Base-by-base conservation (phyloP, 2,797 vertebrate genomes). In the Etheostoma perlongum region DNA sequence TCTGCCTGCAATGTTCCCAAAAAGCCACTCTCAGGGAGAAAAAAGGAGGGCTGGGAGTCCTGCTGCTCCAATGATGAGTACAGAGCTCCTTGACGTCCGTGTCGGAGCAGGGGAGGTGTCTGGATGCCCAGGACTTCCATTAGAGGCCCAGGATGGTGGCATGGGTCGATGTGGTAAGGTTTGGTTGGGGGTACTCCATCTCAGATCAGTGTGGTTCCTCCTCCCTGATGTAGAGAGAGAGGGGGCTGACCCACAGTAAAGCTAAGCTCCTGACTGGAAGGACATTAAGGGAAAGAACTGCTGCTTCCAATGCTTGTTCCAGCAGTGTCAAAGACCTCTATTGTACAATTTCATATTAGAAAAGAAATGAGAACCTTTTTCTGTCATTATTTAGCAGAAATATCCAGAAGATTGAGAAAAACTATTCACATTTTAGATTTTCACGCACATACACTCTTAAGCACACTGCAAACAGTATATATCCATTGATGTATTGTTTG, bases 171-270 rank as follows among this genome's bases (percentile, higher is more conserved):
- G 93, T 83, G 90, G 89, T 85, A 86, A 91, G 81, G 89, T 93
- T 90, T 91, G 92, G 93, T 94, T 75, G 92, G 93, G 92, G 93
- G 93, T 94, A 92, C 89, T 94, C 92, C 88, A 94, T 94, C 93
- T 94, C 87, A 61, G 79, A 92, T 84, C 92, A 89, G 92, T 89
- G 90, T 94, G 92, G 90, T 86, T 91, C 87, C 91, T 85, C 90
- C 85, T 88, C 91, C 82, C 84, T 65, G 87, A 90, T 92, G 89
- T 51, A 51, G 87, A 84, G 71, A 70, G 78, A 81, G 85, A 76
- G 86, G 86, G 85, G 88, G 87, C 71, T 91, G 92, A 91, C 90
- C 90, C 88, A 52, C 72, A 55, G 90, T 83, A 85, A 92, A 90
- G 90, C 88, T 73, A 65, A 83, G 79, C 87, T 87, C 83, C 92